These are phyloP conservation scores for Petrocephalus sullivani DNA, from an alignment of 2,797 vertebrate species.

Conservation along the genomic window DNA sequence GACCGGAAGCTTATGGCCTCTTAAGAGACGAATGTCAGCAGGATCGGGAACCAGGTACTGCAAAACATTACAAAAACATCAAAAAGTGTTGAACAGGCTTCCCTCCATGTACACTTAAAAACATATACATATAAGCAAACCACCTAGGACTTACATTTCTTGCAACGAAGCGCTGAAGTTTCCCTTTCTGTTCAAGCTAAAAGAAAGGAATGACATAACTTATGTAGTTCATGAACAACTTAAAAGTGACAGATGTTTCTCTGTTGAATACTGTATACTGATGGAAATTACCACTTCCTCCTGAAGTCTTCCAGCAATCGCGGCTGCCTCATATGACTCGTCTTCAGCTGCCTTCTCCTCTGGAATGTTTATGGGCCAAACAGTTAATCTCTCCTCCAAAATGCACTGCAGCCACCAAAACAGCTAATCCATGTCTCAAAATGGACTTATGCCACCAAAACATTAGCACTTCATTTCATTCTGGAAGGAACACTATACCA, in stretches of 20 bases:
- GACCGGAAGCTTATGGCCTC: constrained; percentile 85
- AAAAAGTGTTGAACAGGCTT: neutral
- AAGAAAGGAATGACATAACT: constrained; percentile 14
- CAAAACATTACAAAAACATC: constrained; percentile 11
- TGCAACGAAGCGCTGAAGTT: constrained; percentile 78
- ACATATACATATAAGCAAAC: neutral
- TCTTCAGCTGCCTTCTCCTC: constrained; percentile 81
- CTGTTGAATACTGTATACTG: neutral
- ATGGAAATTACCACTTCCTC: constrained; percentile 78
- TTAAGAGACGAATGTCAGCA: constrained; percentile 70
- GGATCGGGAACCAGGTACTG: constrained; percentile 74
- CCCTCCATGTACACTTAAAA: neutral
- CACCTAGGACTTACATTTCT: constrained; percentile 71
- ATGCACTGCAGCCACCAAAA: too few relatives aligned
- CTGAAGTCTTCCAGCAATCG: constrained; percentile 78
- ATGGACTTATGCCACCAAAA: too few relatives aligned
- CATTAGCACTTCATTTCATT: too few relatives aligned
- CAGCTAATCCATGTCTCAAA: too few relatives aligned
- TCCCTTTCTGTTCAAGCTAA: constrained; percentile 89
- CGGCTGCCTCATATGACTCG: constrained; percentile 63
- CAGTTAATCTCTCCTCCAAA: too few relatives aligned
- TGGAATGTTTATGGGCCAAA: constrained; percentile 33
- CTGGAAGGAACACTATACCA: too few relatives aligned
- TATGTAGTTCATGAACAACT: neutral
- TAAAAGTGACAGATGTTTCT: neutral